These are phyloP conservation scores for Cetonia aurata DNA, from an alignment of 2,888 invertebrate species.

Conservation along the genomic window DNA sequence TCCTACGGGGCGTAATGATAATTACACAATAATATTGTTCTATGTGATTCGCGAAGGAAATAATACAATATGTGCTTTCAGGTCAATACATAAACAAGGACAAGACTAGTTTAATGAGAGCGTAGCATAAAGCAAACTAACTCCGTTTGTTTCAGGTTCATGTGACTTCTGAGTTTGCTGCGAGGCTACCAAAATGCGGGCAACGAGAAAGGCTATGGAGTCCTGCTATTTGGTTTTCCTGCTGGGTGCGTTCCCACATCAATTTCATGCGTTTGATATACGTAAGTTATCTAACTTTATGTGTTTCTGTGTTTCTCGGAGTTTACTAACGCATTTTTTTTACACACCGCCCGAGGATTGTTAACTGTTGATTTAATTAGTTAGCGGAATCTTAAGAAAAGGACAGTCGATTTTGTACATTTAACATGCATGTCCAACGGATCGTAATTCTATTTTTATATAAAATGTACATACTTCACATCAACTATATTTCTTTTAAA, in stretches of 20 bases:
- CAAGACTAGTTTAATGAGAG: conserved; percentile 33
- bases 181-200: conserved; percentile 50
- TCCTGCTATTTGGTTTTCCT: conserved; percentile 48
- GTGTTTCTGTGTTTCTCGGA: conserved; percentile 22
- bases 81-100: conserved; percentile 49
- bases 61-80: conserved; percentile 38
- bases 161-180: conserved; percentile 51
- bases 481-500: too few species aligned
- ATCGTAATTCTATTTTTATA: too few species aligned
- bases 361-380: not conserved
- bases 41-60: conserved; percentile 37
- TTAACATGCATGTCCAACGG: too few species aligned
- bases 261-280: conserved; percentile 49
- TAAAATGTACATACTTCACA: too few species aligned
- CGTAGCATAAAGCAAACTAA: conserved; percentile 40
- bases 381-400: too few species aligned
- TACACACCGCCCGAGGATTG: not conserved
- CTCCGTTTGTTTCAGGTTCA: conserved; percentile 54
- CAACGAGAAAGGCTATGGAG: conserved; percentile 44
- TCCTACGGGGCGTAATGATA: conserved; percentile 41
- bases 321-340: conserved; percentile 24
- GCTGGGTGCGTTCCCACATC: conserved; percentile 46
- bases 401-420: too few species aligned
- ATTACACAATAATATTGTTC: conserved; percentile 46
- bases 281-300: conserved; percentile 46